These are phyloP conservation scores for Halocynthia aurantium DNA, from an alignment of 23 tunicate species.

Conservation along the genomic window DNA sequence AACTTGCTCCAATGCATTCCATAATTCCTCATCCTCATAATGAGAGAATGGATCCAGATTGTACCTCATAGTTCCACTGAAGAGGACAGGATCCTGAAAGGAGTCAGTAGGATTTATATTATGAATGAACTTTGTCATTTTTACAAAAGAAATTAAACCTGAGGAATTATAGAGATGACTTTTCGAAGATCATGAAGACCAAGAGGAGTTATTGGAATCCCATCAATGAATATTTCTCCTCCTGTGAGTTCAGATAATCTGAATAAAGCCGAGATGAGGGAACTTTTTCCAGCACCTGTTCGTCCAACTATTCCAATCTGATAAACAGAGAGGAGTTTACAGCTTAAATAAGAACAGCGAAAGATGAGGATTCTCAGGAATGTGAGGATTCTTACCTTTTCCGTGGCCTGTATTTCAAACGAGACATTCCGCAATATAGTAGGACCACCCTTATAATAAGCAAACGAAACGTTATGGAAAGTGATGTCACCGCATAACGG, in stretches of 20 bases:
- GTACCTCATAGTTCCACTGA: slow-evolving; percentile 61
- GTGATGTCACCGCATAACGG: slow-evolving; percentile 37
- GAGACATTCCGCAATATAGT: slow-evolving; percentile 29
- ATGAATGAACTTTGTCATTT: no score
- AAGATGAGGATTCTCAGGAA: no score
- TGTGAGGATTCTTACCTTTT: slow-evolving; percentile 28
- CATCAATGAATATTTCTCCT: slow-evolving; percentile 45
- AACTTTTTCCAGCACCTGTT: slow-evolving; percentile 68
- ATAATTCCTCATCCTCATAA: no score
- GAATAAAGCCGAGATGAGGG: slow-evolving; percentile 40
- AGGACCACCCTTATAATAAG: slow-evolving; percentile 60
- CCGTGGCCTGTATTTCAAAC: slow-evolving; percentile 26
- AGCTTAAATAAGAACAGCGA: no score
- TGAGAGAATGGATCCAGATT: slow-evolving; percentile 57
- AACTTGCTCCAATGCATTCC: no score
- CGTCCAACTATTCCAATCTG: slow-evolving; percentile 55
- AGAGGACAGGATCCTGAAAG: slow-evolving; percentile 62
- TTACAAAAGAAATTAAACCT: no score
- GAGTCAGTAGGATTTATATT: neutral
- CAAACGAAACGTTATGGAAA: slow-evolving; percentile 31
- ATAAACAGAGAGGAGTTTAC: no score
- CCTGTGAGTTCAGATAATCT: slow-evolving; percentile 28
- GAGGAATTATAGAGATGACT: slow-evolving; percentile 41
- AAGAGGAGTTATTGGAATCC: slow-evolving; percentile 26
- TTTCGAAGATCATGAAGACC: slow-evolving; percentile 38